Evolutionary conservation across 2,888 invertebrate species (phyloP).

Genomic region (Eupithecia tripunctaria): DNA sequence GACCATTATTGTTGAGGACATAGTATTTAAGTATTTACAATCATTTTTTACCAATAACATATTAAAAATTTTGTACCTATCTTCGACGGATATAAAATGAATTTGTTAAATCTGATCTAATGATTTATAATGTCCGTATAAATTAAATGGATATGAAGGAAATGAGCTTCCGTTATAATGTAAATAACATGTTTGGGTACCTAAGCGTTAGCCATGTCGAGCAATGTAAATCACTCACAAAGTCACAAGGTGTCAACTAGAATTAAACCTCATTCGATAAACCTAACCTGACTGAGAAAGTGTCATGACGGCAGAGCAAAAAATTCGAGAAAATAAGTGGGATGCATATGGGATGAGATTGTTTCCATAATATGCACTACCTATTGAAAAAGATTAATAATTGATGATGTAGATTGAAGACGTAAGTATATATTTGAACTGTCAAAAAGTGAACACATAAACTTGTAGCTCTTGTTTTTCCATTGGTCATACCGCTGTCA

Average conservation of each 20-base stretch:
- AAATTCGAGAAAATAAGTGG: too few relatives aligned
- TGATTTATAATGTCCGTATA: not conserved
- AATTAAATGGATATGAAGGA: not conserved
- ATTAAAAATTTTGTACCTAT: not conserved
- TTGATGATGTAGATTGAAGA: too few relatives aligned
- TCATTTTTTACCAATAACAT: too few relatives aligned
- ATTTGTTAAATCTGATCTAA: not conserved
- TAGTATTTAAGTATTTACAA: too few relatives aligned
- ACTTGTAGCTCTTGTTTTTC: constrained; percentile 26
- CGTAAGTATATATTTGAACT: too few relatives aligned
- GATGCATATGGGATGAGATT: too few relatives aligned
- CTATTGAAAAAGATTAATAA: too few relatives aligned
- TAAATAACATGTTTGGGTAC: not conserved
- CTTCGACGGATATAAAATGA: not conserved
- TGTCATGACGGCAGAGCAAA: not conserved
- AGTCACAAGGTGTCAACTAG: not conserved
- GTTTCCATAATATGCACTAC: too few relatives aligned
- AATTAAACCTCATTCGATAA: not conserved
- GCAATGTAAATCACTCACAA: not conserved
- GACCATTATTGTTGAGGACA: too few relatives aligned
- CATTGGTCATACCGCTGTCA: constrained; percentile 34
- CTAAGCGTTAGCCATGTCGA: not conserved
- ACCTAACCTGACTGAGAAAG: not conserved
- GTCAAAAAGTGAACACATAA: not conserved
- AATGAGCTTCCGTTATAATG: not conserved